phyloP scores from a whole-genome alignment of 1,140 invertebrate genomes.

The Helicorthomorpha holstii region DNA sequence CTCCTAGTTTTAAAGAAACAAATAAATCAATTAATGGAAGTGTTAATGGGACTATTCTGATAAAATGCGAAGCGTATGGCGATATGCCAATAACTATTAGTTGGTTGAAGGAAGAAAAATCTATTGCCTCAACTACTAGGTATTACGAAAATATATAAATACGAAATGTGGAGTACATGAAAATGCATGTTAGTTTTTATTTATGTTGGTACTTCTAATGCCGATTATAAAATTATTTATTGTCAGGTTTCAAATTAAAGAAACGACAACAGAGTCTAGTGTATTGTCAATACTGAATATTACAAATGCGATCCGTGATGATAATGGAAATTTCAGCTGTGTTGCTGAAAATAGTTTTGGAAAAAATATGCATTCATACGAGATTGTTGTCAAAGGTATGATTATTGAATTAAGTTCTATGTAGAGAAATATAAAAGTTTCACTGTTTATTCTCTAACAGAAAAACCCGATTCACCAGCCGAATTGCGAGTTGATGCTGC shows the following conservation, averaged over 20 bases:
- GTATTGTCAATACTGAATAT: constrained; percentile 77
- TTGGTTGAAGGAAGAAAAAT: neutral
- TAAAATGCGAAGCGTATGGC: neutral
- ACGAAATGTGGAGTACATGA: too few relatives aligned
- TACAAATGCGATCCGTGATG: constrained; percentile 66
- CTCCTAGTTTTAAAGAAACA: neutral
- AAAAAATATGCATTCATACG: constrained; percentile 84
- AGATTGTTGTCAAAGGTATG: constrained; percentile 76
- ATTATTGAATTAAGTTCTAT: neutral
- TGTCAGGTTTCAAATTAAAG: neutral
- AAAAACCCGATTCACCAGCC: constrained; percentile 82
- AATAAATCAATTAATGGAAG: neutral
- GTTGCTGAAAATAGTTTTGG: constrained; percentile 87
- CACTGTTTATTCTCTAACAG: constrained; percentile 34
- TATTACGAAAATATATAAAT: too few relatives aligned
- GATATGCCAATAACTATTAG: neutral
- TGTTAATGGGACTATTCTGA: neutral
- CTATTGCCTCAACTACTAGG: neutral
- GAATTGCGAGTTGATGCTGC: constrained; percentile 80
- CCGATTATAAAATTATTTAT: too few relatives aligned
- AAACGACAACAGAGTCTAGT: constrained; percentile 25
- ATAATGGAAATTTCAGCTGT: constrained; percentile 86
- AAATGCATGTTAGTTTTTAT: too few relatives aligned
- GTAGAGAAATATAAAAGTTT: neutral
- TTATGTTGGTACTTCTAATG: too few relatives aligned